Evolutionary conservation across 1,140 invertebrate species (phyloP).

Genomic region (Varroa destructor): DNA sequence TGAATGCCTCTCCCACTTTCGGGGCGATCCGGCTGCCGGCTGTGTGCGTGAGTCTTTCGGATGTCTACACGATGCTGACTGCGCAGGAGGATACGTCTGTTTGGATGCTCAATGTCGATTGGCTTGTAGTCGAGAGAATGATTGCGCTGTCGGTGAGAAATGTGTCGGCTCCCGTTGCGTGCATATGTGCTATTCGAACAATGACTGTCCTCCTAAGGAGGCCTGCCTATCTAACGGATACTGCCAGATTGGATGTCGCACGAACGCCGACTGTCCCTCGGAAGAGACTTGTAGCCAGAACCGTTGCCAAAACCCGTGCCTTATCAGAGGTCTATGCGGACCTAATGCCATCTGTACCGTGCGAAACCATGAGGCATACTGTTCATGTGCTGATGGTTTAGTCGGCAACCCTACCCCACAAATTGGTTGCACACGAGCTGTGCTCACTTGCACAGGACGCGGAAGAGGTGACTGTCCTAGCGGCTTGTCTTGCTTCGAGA

Average conservation of each 20-base stretch:
- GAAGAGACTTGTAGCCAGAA: conserved; percentile 65
- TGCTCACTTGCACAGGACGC: conserved; percentile 46
- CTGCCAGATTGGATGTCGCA: conserved; percentile 65
- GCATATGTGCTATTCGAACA: conserved; percentile 58
- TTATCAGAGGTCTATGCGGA: conserved; percentile 58
- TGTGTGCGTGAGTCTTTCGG: conserved; percentile 54
- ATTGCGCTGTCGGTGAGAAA: conserved; percentile 63
- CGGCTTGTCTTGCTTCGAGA: conserved; percentile 34
- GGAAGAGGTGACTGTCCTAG: conserved; percentile 34
- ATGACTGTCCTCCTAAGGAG: conserved; percentile 60
- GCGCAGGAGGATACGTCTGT: conserved; percentile 57
- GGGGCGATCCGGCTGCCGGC: conserved; percentile 49
- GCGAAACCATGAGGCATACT: conserved; percentile 48
- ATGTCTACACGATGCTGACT: conserved; percentile 60
- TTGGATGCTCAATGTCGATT: conserved; percentile 64
- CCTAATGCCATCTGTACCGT: conserved; percentile 66
- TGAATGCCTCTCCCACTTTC: conserved; percentile 56
- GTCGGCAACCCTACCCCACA: conserved; percentile 71
- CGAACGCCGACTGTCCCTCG: conserved; percentile 59
- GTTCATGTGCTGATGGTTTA: conserved; percentile 65
- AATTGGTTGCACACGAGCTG: conserved; percentile 65
- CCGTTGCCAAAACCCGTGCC: conserved; percentile 66
- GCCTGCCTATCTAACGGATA: conserved; percentile 59
- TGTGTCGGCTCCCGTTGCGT: conserved; percentile 57
- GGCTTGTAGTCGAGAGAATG: conserved; percentile 58